Base-by-base conservation (phyloP, 2,797 vertebrate genomes). In the Percopsis omiscomaycus region DNA sequence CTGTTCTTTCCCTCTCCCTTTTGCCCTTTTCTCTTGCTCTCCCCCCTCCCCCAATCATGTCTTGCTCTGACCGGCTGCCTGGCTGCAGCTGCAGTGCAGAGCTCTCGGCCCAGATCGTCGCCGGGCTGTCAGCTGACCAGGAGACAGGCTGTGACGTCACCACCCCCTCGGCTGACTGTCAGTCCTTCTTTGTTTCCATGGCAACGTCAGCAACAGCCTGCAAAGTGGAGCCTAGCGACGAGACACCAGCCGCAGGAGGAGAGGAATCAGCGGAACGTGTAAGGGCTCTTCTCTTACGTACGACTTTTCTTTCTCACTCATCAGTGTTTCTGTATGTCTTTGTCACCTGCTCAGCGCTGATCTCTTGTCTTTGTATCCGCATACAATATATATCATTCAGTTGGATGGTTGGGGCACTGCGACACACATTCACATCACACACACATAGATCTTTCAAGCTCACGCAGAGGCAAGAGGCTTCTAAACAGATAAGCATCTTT, bases 11-110 rank as follows among this genome's bases (percentile, higher is more conserved):
- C 12, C 29, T 47, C 37, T 15, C 27, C 46, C 59, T 22, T 47
- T 46, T 45, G 16, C 66, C 16, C 59, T 29, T 32, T 16, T 12
- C 14, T 10, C 28, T 28, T 12, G 5, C 42, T 12, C 5, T 12
- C 48, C 5, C n/a, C 6, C 22, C 46, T 63, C 64, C 54, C 47
- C 55, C 61, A 70, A 56, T 78, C 55, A 66, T 45, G 28, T 37
- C n/a, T 70, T 30, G 53, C 51, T 37, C 47, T 55, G 59, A n/a
- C 37, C 44, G 48, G 48, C 56, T 47, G 50, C 16, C 49, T 54
- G 49, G 42, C 71, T 69, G 82, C 91, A 96, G 95, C 92, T 96
- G 94, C 92, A 96, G 92, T 93, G 93, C 93, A 83, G 95, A 95
- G 84, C 88, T 91, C 84, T 86, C 87, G 37, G 73, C 78, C 51